Evolutionary conservation across 2,797 vertebrate species (phyloP).

Genomic region (Thamnophis elegans): DNA sequence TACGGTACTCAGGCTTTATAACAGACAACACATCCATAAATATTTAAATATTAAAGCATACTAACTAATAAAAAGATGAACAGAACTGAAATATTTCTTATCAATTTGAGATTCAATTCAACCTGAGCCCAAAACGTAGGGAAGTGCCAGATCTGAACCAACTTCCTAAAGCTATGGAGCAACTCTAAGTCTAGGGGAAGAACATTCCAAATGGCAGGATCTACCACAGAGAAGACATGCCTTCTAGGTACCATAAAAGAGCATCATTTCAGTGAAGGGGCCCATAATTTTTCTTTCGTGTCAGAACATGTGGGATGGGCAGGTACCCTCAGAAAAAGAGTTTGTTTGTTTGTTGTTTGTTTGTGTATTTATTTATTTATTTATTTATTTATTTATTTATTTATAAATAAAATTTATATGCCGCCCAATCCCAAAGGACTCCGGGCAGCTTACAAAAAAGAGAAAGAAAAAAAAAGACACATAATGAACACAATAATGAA

Average conservation of each 20-base stretch:
- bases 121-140: not conserved
- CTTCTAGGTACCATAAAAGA: not conserved
- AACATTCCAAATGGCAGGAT: not conserved
- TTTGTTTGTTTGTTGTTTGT: too few relatives aligned
- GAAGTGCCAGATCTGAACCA: not conserved
- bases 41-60: not conserved
- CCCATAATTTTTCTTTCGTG: not conserved
- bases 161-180: not conserved
- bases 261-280: not conserved
- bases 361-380: too few relatives aligned
- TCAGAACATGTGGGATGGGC: not conserved
- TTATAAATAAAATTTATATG: too few relatives aligned
- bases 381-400: too few relatives aligned
- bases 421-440: too few relatives aligned
- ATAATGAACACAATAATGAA: too few relatives aligned
- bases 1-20: too few relatives aligned
- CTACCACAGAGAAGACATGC: not conserved
- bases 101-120: not conserved
- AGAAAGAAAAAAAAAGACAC: too few relatives aligned
- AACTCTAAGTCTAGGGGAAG: not conserved
- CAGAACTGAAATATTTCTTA: not conserved
- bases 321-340: not conserved
- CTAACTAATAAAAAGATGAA: not conserved
- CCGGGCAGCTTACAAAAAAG: too few relatives aligned
- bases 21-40: not conserved